Evolutionary conservation across 2,888 invertebrate species (phyloP).

Genomic region (Harpalus rufipes): DNA sequence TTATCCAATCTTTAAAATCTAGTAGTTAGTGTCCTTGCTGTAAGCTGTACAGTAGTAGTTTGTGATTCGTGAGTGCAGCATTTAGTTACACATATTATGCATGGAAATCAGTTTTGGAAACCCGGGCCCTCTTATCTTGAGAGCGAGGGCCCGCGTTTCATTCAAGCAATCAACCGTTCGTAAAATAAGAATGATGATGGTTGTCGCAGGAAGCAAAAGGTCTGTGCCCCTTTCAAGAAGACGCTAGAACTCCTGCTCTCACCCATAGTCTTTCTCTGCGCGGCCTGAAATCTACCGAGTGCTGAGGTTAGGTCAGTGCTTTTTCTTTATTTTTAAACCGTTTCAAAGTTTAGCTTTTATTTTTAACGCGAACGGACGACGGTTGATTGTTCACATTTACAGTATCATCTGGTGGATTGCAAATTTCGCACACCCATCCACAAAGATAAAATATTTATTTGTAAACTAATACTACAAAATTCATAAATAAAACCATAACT

Average conservation of each 20-base stretch:
- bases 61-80: conserved; percentile 60
- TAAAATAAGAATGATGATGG: conserved; percentile 75
- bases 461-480: not conserved
- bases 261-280: conserved; percentile 88
- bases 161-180: conserved; percentile 62
- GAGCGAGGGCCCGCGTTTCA: conserved; percentile 23
- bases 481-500: too few relatives aligned
- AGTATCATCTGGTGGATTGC: conserved; percentile 3
- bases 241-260: conserved; percentile 87
- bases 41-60: conserved; percentile 10
- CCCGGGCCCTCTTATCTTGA: conserved; percentile 10
- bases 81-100: conserved; percentile 53
- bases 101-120: conserved; percentile 66
- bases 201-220: conserved; percentile 82
- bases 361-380: conserved; percentile 40
- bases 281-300: conserved; percentile 78
- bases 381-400: conserved; percentile 55
- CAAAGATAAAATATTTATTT: not conserved
- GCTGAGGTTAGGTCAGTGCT: conserved; percentile 76
- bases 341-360: conserved; percentile 1
- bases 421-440: not conserved
- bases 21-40: conserved; percentile 44
- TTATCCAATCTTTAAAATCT: conserved; percentile 11
- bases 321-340: conserved; percentile 65
- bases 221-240: conserved; percentile 87